Percentiles rank a stretch among this genome's conserved stretches.
phyloP scores from a whole-genome alignment of 2,113 vertebrate genomes.

The Bubalus kerabau region DNA sequence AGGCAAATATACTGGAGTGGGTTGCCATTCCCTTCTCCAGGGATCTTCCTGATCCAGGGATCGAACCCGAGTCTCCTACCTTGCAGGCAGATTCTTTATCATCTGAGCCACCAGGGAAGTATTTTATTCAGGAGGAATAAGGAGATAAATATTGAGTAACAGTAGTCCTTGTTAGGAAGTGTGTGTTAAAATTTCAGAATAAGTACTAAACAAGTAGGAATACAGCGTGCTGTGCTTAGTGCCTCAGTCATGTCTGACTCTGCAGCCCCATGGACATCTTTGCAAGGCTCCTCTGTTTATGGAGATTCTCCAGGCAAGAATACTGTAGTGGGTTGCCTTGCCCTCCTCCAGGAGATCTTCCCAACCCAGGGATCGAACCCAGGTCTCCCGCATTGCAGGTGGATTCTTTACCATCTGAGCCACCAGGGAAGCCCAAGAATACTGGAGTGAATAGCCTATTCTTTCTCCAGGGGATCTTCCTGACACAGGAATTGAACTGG shows the following conservation, averaged over 20 bases:
- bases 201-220: not conserved
- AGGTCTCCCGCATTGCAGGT: too few relatives aligned
- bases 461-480: not conserved
- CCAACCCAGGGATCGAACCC: too few relatives aligned
- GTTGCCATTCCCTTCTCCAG: not conserved
- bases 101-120: not conserved
- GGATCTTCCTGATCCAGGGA: not conserved
- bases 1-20: not conserved
- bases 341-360: too few relatives aligned
- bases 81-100: not conserved
- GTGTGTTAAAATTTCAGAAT: not conserved
- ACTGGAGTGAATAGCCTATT: not conserved
- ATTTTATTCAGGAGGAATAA: not conserved
- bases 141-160: not conserved
- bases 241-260: too few relatives aligned
- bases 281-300: too few relatives aligned
- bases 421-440: not conserved
- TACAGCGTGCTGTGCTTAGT: too few relatives aligned
- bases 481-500: not conserved
- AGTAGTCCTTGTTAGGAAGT: not conserved
- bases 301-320: too few relatives aligned
- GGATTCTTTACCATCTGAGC: too few relatives aligned
- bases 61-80: accelerated
- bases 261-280: too few relatives aligned
- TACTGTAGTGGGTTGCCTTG: too few relatives aligned